Base-by-base conservation (phyloP, 2,797 vertebrate genomes). In the Xenops minutus region DNA sequence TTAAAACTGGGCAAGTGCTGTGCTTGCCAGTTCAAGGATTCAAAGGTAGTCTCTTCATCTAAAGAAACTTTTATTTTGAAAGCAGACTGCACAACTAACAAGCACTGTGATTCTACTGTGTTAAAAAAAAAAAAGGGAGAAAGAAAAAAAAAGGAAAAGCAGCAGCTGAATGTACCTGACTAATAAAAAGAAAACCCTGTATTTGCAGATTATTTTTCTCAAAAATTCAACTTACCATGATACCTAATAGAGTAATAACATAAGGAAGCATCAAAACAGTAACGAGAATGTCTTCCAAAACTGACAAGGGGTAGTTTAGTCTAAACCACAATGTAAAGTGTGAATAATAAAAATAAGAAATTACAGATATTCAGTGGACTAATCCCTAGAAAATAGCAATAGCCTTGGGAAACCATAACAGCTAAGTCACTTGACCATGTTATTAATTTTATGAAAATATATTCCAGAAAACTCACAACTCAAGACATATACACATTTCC, bases 311-410 rank as follows among this genome's bases (percentile, higher is more conserved):
- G 36, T 72, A 92, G 91, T 96, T 97, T 92, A 97, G 62, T 86
- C 68, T 93, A 95, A 98, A 95, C 36, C 64, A 96, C 74, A 46
- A 6, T 76, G 61, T 84, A 86, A 96, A 97, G 69, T 84, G 58
- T 90, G 86, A 93, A 93, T 94, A 96, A 97, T 89, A 95, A 95
- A 96, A 96, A 93, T 79, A 94, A 92, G 88, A 96, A 97, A 73
- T 58, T 61, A 64, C 51, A 88, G 94, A 77, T 43, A 36, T 95
- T 79, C 41, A 36, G 55, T 87, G 49, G 74, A 96, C 91, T 92
- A 94, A 95, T 94, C 78, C 94, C 88, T 93, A 61, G 94, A 95
- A 96, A 97, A 89, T n/a, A 93, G 59, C n/a, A 97, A 86, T 78
- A 92, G 96, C 92, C 92, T 78, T 78, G 88, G 94, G 97, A 97